Evolutionary conservation across 2,888 invertebrate genomes (phyloP).

Genomic region (Ichneumoninae sp.): DNA sequence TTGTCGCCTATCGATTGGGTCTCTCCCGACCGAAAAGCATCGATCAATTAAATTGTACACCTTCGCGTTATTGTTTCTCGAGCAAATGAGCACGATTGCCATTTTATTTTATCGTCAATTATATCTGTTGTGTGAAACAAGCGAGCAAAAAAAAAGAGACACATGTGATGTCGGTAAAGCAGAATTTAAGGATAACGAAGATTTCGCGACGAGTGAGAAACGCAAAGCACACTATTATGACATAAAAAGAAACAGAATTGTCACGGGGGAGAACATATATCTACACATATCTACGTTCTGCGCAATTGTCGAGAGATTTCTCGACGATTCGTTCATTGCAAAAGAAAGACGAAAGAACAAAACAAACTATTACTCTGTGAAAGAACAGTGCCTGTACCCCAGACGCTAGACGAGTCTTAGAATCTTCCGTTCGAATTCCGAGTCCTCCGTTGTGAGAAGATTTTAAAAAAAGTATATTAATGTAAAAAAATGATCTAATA

Average conservation of each 20-base stretch:
- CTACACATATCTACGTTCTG: constrained; percentile 17
- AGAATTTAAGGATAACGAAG: constrained; percentile 26
- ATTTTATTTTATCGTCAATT: constrained; percentile 25
- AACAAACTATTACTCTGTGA: constrained; percentile 77
- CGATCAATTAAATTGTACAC: constrained; percentile 16
- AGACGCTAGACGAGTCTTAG: constrained; percentile 77
- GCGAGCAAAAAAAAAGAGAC: constrained; percentile 10
- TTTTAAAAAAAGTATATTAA: constrained; percentile 46
- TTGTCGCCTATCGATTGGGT: not conserved
- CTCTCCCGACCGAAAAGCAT: not conserved
- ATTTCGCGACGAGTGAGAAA: constrained; percentile 21
- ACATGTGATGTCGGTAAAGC: constrained; percentile 22
- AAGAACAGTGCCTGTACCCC: constrained; percentile 82
- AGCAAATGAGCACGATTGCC: not conserved
- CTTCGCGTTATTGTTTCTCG: constrained; percentile 17
- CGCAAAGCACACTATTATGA: constrained; percentile 19
- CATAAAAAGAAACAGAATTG: constrained; percentile 11
- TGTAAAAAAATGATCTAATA: constrained; percentile 32
- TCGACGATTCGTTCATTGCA: not conserved
- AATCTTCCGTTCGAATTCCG: constrained; percentile 63
- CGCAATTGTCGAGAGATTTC: constrained; percentile 7
- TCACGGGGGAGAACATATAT: constrained; percentile 23
- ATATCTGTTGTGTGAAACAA: constrained; percentile 8
- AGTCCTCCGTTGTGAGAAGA: constrained; percentile 35
- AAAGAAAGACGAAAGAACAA: constrained; percentile 61